Conservation (phyloP, 1,140 invertebrate genomes). For the Proales similis region DNA sequence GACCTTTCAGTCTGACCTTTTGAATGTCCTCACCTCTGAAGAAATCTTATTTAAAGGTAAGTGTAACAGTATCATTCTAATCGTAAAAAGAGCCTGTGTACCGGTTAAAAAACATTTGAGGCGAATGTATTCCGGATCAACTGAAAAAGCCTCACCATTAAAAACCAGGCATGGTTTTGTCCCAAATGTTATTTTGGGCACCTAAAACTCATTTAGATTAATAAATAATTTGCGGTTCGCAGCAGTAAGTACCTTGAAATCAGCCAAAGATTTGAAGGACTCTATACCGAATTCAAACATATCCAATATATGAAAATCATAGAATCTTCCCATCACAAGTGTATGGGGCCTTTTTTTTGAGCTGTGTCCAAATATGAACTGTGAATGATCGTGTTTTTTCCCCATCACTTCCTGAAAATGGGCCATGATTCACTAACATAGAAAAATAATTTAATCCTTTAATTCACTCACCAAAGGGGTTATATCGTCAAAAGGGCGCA, state of each 20-base stretch:
- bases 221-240: neutral
- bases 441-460: conserved; percentile 39
- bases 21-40: conserved; percentile 74
- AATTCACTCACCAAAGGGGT: conserved; percentile 51
- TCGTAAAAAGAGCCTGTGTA: conserved; percentile 36
- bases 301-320: conserved; percentile 79
- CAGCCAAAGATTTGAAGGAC: conserved; percentile 67
- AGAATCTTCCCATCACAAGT: conserved; percentile 74
- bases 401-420: conserved; percentile 69
- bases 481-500: conserved; percentile 55
- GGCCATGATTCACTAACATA: conserved; percentile 1
- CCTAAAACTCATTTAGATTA: conserved; percentile 45
- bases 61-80: neutral
- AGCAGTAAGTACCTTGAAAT: conserved; percentile 61
- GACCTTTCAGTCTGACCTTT: conserved; percentile 73
- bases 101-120: conserved; percentile 74
- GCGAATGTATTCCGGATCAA: conserved; percentile 65
- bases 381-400: conserved; percentile 73
- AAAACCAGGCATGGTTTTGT: conserved; percentile 86
- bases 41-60: conserved; percentile 64
- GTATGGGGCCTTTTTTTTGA: conserved; percentile 88
- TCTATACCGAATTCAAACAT: conserved; percentile 91
- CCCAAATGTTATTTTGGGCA: conserved; percentile 68
- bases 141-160: conserved; percentile 83
- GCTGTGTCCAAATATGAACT: conserved; percentile 77